Conservation (phyloP, 2,113 vertebrate species). For the Hemicordylus capensis region DNA sequence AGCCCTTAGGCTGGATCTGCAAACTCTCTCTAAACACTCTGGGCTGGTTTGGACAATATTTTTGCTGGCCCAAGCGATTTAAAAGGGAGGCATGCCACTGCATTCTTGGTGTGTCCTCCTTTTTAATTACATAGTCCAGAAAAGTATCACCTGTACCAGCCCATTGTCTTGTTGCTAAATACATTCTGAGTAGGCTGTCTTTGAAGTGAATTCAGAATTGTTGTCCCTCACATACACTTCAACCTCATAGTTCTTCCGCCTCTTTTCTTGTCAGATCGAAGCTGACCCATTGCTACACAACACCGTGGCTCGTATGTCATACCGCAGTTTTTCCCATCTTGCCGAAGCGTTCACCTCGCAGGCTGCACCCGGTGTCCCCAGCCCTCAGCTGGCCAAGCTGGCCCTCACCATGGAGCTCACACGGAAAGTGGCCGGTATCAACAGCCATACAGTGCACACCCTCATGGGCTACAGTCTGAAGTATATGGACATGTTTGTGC, state of each 20-base stretch:
- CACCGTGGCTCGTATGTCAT: slow-evolving; percentile 59
- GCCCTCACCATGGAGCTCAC: slow-evolving; percentile 76
- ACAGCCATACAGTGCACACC: slow-evolving; percentile 64
- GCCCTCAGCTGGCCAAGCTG: slow-evolving; percentile 68
- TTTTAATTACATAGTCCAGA: too few species aligned
- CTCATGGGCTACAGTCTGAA: slow-evolving; percentile 69
- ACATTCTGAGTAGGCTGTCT: neutral
- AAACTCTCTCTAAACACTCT: too few species aligned
- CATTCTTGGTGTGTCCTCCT: too few species aligned
- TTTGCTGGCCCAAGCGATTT: too few species aligned
- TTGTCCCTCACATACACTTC: neutral
- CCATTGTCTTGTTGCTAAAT: neutral
- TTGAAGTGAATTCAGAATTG: neutral
- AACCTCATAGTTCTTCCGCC: neutral
- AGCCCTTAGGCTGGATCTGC: too few species aligned
- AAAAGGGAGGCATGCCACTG: too few species aligned
- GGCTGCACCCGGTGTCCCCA: slow-evolving; percentile 33
- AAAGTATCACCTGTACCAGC: neutral
- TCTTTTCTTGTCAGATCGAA: slow-evolving; percentile 54
- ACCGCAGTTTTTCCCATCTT: slow-evolving; percentile 62
- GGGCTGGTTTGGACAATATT: too few species aligned
- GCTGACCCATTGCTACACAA: slow-evolving; percentile 60
- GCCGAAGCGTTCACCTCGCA: slow-evolving; percentile 66
- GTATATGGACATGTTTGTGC: slow-evolving; percentile 73
- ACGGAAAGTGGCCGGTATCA: slow-evolving; percentile 65